phyloP scores from a whole-genome alignment of 2,113 vertebrate genomes.

The Porphyrio hochstetteri region DNA sequence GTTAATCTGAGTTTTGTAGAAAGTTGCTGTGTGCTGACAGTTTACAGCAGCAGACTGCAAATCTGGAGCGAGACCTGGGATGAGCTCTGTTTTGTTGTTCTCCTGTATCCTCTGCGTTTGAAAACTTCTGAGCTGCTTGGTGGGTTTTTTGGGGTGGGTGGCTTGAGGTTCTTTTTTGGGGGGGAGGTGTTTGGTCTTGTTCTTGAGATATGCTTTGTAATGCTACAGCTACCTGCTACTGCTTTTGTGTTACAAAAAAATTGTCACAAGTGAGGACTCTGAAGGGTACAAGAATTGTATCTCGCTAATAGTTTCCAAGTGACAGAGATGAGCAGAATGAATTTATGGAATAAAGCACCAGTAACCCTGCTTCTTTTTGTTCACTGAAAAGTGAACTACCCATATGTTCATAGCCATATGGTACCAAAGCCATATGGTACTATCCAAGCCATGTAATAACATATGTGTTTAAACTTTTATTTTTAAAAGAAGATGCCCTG shows the following conservation, averaged over 20 bases:
- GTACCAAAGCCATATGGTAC: not conserved
- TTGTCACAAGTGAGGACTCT: not conserved
- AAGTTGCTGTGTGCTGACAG: not conserved
- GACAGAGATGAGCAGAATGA: not conserved
- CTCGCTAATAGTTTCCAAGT: not conserved
- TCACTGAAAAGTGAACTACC: slow-evolving; percentile 6
- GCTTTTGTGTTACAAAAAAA: not conserved
- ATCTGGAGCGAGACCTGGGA: not conserved
- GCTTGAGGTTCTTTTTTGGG: not conserved
- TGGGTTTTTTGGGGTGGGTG: not conserved
- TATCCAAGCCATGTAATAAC: not conserved
- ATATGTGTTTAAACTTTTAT: slow-evolving; percentile 6
- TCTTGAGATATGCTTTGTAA: not conserved
- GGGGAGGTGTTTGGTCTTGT: not conserved
- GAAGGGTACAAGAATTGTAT: not conserved
- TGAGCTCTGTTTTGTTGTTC: not conserved
- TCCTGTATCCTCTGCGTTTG: not conserved
- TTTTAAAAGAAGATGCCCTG: not conserved
- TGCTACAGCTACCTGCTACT: not conserved
- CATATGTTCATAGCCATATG: not conserved
- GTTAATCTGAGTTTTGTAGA: not conserved
- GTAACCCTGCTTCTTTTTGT: not conserved
- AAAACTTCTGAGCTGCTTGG: not conserved
- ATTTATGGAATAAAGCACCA: not conserved
- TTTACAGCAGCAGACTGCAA: not conserved